A percentile compares a stretch with the other conserved stretches of the same genome.
phyloP scores from a whole-genome alignment of 2,113 vertebrate species.

The Sialia sialis region DNA sequence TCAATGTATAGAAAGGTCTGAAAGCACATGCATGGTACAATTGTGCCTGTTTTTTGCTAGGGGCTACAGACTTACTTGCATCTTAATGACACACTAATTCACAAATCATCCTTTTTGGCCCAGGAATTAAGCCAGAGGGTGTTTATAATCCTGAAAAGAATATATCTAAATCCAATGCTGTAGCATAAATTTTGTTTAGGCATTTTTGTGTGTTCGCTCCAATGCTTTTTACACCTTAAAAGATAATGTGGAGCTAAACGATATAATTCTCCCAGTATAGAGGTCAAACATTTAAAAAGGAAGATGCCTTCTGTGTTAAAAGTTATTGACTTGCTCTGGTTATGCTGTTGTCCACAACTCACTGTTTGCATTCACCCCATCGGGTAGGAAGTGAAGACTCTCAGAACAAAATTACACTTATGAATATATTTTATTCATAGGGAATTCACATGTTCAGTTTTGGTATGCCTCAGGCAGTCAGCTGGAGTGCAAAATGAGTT shows the following conservation, averaged over 20 bases:
- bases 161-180: not conserved
- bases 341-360: not conserved
- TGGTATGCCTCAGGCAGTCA: constrained; percentile 40
- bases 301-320: not conserved
- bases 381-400: not conserved
- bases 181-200: not conserved
- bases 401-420: not conserved
- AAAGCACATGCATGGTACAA: not conserved
- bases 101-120: not conserved
- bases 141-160: not conserved
- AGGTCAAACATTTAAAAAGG: not conserved
- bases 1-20: not conserved
- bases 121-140: not conserved
- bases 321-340: not conserved
- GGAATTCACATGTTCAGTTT: constrained; percentile 24
- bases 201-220: not conserved
- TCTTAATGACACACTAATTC: not conserved
- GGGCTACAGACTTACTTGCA: not conserved
- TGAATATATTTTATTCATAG: constrained; percentile 49
- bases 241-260: not conserved
- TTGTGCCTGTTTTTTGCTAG: not conserved
- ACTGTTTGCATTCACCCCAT: not conserved
- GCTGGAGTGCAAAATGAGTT: constrained; percentile 26
- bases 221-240: not conserved
- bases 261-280: not conserved